Base-by-base conservation (phyloP, 1,140 invertebrate genomes). In the Mizuhopecten yessoensis region DNA sequence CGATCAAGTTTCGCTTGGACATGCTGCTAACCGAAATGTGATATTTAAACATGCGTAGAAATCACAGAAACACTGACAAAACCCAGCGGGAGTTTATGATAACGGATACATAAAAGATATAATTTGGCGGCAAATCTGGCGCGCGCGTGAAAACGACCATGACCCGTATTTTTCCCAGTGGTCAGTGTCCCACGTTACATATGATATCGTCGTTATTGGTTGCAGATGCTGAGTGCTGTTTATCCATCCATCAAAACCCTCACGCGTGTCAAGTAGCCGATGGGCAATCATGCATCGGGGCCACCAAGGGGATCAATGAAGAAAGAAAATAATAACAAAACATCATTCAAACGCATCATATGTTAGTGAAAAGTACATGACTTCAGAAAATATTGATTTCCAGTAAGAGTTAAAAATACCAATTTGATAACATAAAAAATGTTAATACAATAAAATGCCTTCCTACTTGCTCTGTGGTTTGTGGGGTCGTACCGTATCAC, bases 51-150 rank as follows among this genome's bases (percentile, higher is more conserved):
- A 75, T 75, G 57, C 57, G 5, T 13, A n/a, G 57, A 5, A 75
- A 75, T 75, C 29, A 29, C 57, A 75, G 57, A 75, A 75, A 75
- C 57, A 75, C 57, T 29, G n/a, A 75, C 57, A 75, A 75, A 75
- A n/a, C 23, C 57, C 57, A 75, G 57, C n/a, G n/a, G 57, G 57
- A 39, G 36, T 5, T 13, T 7, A 39, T 13, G 36, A n/a, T n/a
- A 75, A 29, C 57, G 57, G 57, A 75, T 29, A 75, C 57, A 75
- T 75, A 75, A 75, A 75, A 75, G n/a, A 45, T 45, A 75, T 75
- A 75, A 75, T 75, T 75, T 75, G 57, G 57, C 57, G 57, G 57
- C 23, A 75, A 75, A 29, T 75, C 57, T 75, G 17, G 42, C 57
- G 57, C 57, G 57, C 57, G 57, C n/a, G 57, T 75, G 57, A 75